Evolutionary conservation across 1,140 invertebrate genomes (phyloP), one percentile per base, ranked within the genome.

Genomic region (Pseudomyrmex flavicornis): DNA sequence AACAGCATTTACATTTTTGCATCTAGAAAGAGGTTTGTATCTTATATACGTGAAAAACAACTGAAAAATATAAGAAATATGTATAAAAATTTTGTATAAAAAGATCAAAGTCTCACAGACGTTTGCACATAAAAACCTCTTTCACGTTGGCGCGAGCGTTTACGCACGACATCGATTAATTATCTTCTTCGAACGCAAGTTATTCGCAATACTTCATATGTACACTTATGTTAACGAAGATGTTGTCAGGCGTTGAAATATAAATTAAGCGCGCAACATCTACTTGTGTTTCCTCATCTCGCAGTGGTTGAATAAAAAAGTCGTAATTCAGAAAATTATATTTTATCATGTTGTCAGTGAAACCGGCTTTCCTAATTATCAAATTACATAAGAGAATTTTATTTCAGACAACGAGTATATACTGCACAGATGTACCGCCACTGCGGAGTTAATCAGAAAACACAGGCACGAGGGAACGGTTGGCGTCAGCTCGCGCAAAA

Each of bases 361-460:
- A 77, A 56, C 13, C 9, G 13, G 13, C n/a, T 77, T 13, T 26
- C 17, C 26, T 35, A 7, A 35, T 35, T 7, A 35, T 35, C 5
- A 7, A 35, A 35, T 35, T 35, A 35, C 35, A 7, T 59, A 10
- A 20, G 8, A 70, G 20, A 20, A 56, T 66, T 73, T 70, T 26
- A 56, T 83, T 75, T 8, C 73, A 93, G 92, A 61, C 73, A 86
- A 89, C n/a, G 91, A 92, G 62, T 93, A 87, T 56, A 88, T 93
- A 72, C 82, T 93, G 7, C 89, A 88, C n/a, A 93, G 88, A 70
- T 93, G 92, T 26, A 90, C 84, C 66, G 91, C 92, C 72, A 93
- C 82, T n/a, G 91, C 84, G 15, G 87, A 92, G 73, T 89, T 93
- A 73, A 90, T 88, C 35, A 90, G 89, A 82, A 92, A 86, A 70